phyloP scores from a whole-genome alignment of 2,888 invertebrate genomes.

The Metalampra italica region DNA sequence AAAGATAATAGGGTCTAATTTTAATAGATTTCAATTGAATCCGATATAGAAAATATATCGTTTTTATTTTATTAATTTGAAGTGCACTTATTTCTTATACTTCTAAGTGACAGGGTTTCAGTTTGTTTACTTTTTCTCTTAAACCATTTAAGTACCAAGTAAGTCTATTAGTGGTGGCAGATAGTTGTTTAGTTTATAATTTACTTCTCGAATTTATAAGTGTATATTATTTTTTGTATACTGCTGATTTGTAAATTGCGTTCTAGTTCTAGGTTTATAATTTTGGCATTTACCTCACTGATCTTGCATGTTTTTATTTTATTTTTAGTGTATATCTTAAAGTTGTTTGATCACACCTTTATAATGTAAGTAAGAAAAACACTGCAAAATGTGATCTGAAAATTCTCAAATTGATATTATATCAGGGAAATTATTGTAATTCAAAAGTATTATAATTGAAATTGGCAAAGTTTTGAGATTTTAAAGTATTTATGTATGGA shows the following conservation, averaged over 20 bases:
- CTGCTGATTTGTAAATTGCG: constrained; percentile 20
- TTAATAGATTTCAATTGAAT: no score
- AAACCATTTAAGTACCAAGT: constrained; percentile 7
- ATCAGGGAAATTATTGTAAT: background rate
- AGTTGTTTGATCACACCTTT: constrained; percentile 1
- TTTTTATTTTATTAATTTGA: constrained; percentile 10
- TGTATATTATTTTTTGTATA: constrained; percentile 19
- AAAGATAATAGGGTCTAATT: no score
- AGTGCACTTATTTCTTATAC: constrained; percentile 11
- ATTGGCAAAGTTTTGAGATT: constrained; percentile 21
- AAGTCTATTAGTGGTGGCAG: constrained; percentile 17
- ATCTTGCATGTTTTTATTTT: constrained; percentile 3
- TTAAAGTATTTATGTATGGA: no score
- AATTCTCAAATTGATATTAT: constrained; percentile 7
- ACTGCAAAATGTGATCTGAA: constrained; percentile 15
- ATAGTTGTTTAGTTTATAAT: constrained; percentile 13
- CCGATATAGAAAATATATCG: background rate
- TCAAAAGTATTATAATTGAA: constrained; percentile 15
- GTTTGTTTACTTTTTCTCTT: constrained; percentile 9
- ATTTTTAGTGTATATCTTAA: background rate
- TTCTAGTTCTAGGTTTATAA: constrained; percentile 16
- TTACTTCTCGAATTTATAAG: constrained; percentile 24
- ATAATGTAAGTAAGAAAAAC: constrained; percentile 9
- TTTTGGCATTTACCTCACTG: constrained; percentile 30
- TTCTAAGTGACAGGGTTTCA: constrained; percentile 15